phyloP scores from a whole-genome alignment of 35 echinoderm and acorn worm genomes.

The Heliocidaris tuberculata region DNA sequence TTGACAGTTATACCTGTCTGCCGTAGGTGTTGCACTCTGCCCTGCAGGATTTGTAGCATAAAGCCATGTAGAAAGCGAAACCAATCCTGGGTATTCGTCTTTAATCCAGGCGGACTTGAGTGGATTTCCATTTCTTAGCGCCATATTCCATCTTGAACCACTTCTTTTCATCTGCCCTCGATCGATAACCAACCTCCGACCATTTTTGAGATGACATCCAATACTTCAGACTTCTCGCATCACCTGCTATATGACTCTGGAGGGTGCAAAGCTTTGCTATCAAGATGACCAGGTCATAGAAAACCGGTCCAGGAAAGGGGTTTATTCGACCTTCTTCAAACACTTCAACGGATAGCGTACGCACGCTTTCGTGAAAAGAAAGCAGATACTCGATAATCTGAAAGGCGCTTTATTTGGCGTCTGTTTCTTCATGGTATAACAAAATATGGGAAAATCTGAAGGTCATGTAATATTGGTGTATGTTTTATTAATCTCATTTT shows the following conservation, averaged over 20 bases:
- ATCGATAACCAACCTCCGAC: background rate
- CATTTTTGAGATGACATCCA: background rate
- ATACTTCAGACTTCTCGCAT: slow-evolving; percentile 2
- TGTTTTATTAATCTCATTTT: no score
- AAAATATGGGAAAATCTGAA: no score
- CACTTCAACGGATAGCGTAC: background rate
- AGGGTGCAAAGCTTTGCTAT: background rate
- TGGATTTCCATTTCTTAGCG: background rate
- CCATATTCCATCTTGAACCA: slow-evolving; percentile 10
- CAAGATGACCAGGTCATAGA: background rate
- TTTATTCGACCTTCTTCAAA: slow-evolving; percentile 4
- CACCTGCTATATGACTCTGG: background rate
- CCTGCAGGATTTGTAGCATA: background rate
- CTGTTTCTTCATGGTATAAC: no score
- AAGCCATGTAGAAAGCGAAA: background rate
- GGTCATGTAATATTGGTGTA: no score
- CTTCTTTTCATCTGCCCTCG: slow-evolving; percentile 8
- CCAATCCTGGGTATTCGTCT: background rate
- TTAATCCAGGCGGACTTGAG: background rate
- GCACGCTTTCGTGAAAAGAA: background rate
- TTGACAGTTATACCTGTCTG: background rate
- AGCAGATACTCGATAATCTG: background rate
- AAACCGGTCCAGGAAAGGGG: background rate
- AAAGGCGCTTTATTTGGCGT: background rate
- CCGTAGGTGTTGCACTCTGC: background rate